Conservation (phyloP, 2,113 vertebrate species). For the Hemiscyllium ocellatum region DNA sequence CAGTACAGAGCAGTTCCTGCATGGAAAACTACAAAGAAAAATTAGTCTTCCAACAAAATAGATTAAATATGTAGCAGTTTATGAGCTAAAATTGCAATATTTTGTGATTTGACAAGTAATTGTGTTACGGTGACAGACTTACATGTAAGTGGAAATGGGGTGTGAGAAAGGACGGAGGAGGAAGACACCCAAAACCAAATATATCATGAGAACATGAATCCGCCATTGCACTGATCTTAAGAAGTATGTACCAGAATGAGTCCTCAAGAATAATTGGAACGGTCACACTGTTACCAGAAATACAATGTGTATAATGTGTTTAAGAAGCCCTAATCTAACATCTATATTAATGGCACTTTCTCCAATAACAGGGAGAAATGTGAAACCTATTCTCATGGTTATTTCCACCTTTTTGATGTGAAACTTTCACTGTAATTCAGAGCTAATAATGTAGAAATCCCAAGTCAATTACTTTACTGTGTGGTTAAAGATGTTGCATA, state of each 20-base stretch:
- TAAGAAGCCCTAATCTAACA: background rate
- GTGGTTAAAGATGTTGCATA: background rate
- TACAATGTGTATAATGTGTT: background rate
- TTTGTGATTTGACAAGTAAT: background rate
- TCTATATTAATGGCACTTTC: background rate
- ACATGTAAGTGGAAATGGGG: background rate
- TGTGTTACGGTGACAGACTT: background rate
- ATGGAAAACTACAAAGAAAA: background rate
- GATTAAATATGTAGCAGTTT: background rate
- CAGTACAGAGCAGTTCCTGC: background rate
- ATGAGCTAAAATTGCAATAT: background rate
- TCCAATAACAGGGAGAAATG: background rate
- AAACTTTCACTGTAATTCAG: background rate
- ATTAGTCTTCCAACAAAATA: background rate
- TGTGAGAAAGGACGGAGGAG: background rate
- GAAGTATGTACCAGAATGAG: background rate
- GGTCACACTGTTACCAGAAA: background rate
- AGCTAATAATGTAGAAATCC: background rate
- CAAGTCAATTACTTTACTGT: background rate
- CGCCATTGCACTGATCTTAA: background rate
- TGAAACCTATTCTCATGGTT: too few species aligned
- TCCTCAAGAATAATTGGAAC: background rate
- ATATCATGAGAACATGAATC: background rate
- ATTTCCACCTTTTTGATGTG: background rate
- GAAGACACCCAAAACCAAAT: background rate